Conservation (phyloP, 2,113 vertebrate species). For the Thalassarche chlororhynchos region DNA sequence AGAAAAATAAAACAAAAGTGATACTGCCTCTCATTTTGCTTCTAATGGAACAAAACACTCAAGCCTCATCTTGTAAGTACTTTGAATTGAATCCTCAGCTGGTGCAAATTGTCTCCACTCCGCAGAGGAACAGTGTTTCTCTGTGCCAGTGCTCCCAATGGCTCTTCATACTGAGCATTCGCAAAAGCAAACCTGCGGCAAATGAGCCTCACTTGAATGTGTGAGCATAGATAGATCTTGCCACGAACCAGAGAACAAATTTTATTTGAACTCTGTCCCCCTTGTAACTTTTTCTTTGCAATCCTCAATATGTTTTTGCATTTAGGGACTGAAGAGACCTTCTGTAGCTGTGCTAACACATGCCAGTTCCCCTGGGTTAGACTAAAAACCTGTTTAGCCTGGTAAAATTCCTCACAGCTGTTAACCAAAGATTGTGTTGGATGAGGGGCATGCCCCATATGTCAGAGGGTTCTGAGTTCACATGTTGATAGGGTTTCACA, state of each 20-base stretch:
- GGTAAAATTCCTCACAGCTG: conserved; percentile 63
- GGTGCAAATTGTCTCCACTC: background rate
- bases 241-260: conserved; percentile 12
- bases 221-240: background rate
- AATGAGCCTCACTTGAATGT: background rate
- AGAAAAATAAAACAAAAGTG: background rate
- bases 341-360: conserved; percentile 62
- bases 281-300: conserved; percentile 54
- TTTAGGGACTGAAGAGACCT: conserved; percentile 55
- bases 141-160: background rate
- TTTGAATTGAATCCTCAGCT: conserved; percentile 1
- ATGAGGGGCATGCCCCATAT: conserved; percentile 52
- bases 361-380: conserved; percentile 38
- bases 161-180: background rate
- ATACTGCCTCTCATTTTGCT: background rate
- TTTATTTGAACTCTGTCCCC: conserved; percentile 54
- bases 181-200: background rate
- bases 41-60: background rate
- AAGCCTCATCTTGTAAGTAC: background rate
- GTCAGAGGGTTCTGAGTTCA: conserved; percentile 45
- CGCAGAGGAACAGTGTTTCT: accelerated
- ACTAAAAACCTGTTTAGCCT: conserved; percentile 61
- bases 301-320: conserved; percentile 68
- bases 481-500: conserved; percentile 40
- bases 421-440: conserved; percentile 49